These are phyloP conservation scores for Coreius guichenoti DNA, from an alignment of 2,797 vertebrate genomes.

Conservation along the genomic window DNA sequence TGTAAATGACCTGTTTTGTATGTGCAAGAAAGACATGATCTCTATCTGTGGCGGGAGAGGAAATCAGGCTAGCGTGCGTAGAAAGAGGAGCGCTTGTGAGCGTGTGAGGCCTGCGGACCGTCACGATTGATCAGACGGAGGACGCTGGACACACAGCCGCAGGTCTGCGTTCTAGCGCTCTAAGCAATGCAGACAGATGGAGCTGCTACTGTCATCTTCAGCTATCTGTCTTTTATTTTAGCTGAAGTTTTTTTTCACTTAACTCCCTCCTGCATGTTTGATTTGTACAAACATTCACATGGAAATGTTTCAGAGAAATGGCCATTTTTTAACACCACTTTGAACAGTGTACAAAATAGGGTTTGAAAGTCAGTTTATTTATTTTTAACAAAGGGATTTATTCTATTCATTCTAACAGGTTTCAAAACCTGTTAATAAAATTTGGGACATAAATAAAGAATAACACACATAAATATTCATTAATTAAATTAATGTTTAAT, in stretches of 20 bases:
- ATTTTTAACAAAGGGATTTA: neutral
- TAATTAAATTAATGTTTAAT: neutral
- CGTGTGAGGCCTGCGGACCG: slow-evolving; percentile 54
- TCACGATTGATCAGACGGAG: slow-evolving; percentile 68
- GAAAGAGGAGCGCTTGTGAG: slow-evolving; percentile 6
- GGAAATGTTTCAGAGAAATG: neutral
- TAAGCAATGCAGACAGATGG: slow-evolving; percentile 42
- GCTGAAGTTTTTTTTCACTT: neutral
- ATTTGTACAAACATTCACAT: neutral
- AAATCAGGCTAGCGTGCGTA: slow-evolving; percentile 35
- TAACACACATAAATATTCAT: neutral
- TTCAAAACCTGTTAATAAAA: too few relatives aligned
- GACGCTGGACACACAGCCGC: slow-evolving; percentile 49
- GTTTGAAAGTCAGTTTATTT: neutral
- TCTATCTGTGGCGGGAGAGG: slow-evolving; percentile 65
- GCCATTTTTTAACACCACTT: neutral
- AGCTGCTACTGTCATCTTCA: slow-evolving; percentile 8
- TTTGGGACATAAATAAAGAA: neutral
- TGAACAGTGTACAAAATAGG: neutral
- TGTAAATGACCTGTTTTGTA: slow-evolving; percentile 75
- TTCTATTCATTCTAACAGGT: neutral
- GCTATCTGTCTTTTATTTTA: slow-evolving; percentile 3
- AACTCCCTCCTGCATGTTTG: neutral
- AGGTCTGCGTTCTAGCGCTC: slow-evolving; percentile 51
- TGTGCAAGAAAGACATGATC: slow-evolving; percentile 66